phyloP scores from a whole-genome alignment of 2,797 vertebrate genomes.

The Eurystomus glaucurus region DNA sequence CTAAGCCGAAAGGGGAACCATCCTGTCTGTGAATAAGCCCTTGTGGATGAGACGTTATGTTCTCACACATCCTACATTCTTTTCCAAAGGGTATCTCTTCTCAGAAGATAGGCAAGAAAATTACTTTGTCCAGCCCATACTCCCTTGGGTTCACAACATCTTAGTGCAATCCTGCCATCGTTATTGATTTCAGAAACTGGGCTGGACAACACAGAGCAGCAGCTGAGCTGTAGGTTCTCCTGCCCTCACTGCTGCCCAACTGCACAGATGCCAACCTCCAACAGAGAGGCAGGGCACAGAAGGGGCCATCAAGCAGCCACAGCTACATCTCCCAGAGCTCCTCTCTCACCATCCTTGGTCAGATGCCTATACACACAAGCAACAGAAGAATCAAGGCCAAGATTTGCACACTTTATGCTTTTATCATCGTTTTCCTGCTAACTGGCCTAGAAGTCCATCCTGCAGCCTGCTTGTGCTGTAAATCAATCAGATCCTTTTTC shows the following conservation, averaged over 20 bases:
- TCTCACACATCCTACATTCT: neutral
- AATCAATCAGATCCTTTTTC: neutral
- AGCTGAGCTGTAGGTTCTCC: neutral
- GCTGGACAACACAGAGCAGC: neutral
- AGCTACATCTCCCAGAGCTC: neutral
- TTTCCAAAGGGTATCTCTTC: neutral
- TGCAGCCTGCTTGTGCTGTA: neutral
- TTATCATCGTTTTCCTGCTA: neutral
- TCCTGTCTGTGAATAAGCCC: neutral
- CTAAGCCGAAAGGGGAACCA: neutral
- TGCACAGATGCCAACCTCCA: neutral
- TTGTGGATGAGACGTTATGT: neutral
- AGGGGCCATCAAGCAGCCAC: neutral
- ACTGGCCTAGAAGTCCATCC: neutral
- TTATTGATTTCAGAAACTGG: neutral
- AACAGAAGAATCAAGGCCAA: neutral
- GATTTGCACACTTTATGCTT: neutral
- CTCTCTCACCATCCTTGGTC: neutral
- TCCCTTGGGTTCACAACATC: neutral
- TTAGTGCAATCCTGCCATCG: neutral
- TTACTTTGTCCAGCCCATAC: neutral
- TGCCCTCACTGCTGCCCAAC: neutral
- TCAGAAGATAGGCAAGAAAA: neutral
- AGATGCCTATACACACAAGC: neutral
- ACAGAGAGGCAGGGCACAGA: neutral